Conservation (phyloP, 2,797 vertebrate species). For the Tympanoctomys barrerae region DNA sequence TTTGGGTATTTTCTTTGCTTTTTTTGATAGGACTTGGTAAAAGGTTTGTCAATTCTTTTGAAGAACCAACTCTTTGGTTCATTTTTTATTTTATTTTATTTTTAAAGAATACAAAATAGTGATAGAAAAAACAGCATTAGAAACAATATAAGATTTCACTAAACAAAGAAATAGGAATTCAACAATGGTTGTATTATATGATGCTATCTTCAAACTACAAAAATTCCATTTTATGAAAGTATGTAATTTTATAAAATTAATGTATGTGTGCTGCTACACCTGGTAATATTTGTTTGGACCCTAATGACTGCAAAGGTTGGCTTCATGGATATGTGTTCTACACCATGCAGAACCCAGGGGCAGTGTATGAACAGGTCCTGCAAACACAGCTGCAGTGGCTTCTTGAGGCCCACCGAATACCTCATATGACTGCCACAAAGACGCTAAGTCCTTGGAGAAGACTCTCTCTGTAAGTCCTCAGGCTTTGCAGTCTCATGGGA, state of each 20-base stretch:
- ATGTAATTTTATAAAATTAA: background rate
- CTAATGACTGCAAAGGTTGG: background rate
- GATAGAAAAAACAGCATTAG: no score
- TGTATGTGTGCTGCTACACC: background rate
- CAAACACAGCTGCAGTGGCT: background rate
- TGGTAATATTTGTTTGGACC: background rate
- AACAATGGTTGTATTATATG: no score
- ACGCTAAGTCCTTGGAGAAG: no score
- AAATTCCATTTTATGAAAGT: background rate
- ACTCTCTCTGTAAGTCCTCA: background rate
- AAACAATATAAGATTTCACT: no score
- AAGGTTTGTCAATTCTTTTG: no score
- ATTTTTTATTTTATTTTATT: no score
- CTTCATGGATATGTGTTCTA: background rate
- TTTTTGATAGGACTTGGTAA: no score
- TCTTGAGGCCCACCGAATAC: background rate
- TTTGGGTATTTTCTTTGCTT: no score
- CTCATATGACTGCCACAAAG: background rate
- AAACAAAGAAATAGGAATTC: no score
- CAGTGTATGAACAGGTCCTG: background rate
- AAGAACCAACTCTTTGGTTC: no score
- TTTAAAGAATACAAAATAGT: no score
- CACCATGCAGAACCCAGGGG: background rate
- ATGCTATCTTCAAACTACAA: background rate
- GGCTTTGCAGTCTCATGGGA: background rate